phyloP scores from a whole-genome alignment of 2,113 vertebrate species.

The Macroglossus sobrinus region DNA sequence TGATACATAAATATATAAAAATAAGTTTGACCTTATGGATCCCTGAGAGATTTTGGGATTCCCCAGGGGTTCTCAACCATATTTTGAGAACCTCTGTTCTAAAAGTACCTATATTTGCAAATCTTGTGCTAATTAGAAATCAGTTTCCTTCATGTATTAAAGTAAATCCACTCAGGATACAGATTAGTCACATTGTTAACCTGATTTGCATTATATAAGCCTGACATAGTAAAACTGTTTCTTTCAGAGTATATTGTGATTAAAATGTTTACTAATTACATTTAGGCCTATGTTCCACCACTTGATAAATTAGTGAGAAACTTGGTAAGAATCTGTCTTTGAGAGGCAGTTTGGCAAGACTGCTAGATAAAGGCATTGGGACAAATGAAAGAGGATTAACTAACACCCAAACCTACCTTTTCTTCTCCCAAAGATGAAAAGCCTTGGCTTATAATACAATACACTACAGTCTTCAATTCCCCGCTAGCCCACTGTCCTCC shows the following conservation, averaged over 20 bases:
- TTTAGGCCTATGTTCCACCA: not conserved
- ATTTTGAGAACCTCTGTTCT: constrained; percentile 21
- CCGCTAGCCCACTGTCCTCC: not conserved
- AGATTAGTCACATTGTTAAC: not conserved
- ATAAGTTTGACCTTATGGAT: not conserved
- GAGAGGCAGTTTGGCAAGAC: not conserved
- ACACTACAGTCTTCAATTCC: not conserved
- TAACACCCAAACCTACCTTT: not conserved
- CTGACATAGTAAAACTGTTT: not conserved
- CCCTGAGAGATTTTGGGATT: not conserved
- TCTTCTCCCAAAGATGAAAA: not conserved
- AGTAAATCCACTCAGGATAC: not conserved
- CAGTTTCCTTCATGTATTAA: not conserved
- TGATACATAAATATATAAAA: not conserved
- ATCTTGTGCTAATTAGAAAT: not conserved
- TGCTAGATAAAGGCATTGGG: not conserved
- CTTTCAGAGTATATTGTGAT: not conserved
- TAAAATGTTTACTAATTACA: not conserved
- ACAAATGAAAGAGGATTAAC: not conserved
- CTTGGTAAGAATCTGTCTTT: not conserved
- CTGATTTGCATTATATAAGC: not conserved
- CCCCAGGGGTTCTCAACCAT: not conserved
- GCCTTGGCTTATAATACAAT: not conserved
- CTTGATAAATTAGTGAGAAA: not conserved
- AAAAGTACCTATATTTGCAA: not conserved